Evolutionary conservation across 2,113 vertebrate genomes (phyloP).

Genomic region (Brachionichthys hirsutus): DNA sequence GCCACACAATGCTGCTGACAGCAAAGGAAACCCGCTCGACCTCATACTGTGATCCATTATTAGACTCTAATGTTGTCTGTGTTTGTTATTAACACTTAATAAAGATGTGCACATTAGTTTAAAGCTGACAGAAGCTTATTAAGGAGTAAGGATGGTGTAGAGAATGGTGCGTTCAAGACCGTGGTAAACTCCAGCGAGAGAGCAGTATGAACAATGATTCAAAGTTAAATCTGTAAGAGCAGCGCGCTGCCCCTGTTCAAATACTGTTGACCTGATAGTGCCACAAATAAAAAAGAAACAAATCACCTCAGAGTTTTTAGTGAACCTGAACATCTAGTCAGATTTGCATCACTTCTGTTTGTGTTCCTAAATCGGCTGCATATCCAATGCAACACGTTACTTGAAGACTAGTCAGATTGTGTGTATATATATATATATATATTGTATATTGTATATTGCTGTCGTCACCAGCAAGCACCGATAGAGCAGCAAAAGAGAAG

Average conservation of each 20-base stretch:
- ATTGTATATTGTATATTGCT: too few relatives aligned
- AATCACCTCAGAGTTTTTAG: too few relatives aligned
- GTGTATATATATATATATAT: too few relatives aligned
- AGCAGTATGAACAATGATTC: conserved; percentile 67
- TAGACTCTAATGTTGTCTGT: conserved; percentile 66
- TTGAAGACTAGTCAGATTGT: too few relatives aligned
- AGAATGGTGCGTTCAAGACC: conserved; percentile 47
- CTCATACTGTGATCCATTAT: conserved; percentile 75
- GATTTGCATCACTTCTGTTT: too few relatives aligned
- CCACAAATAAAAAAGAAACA: too few relatives aligned
- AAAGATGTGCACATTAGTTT: conserved; percentile 56
- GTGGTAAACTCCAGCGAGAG: conserved; percentile 61
- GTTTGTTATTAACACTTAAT: conserved; percentile 52
- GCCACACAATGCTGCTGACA: conserved; percentile 86
- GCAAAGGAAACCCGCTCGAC: conserved; percentile 78
- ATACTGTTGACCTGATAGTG: conserved; percentile 47
- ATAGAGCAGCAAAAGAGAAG: too few relatives aligned
- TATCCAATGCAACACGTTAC: too few relatives aligned
- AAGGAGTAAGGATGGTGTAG: conserved; percentile 72
- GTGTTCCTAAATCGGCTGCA: too few relatives aligned
- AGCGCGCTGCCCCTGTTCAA: conserved; percentile 59
- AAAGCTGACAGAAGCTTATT: conserved; percentile 70
- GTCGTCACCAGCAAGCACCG: too few relatives aligned
- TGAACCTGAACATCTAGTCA: neutral
- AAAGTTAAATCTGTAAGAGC: conserved; percentile 60